These are phyloP conservation scores for Theocolax elegans DNA, from an alignment of 1,140 invertebrate genomes.

Conservation along the genomic window DNA sequence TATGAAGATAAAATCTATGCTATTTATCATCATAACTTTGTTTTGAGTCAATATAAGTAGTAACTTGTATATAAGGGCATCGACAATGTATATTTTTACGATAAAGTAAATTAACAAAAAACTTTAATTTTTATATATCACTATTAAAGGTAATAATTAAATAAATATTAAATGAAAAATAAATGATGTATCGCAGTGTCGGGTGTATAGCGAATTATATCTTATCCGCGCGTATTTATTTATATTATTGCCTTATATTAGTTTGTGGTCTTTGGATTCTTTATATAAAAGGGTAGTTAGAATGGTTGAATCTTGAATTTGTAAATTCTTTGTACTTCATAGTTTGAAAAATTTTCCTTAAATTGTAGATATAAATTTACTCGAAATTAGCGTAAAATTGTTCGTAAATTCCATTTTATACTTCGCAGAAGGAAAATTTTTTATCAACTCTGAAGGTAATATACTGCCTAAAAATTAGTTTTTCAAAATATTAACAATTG, in stretches of 20 bases:
- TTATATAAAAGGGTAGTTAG: no score
- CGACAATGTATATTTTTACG: conserved; percentile 19
- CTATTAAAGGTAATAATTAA: conserved; percentile 18
- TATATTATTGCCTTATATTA: background rate
- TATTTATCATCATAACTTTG: no score
- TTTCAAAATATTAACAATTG: no score
- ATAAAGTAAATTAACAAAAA: background rate
- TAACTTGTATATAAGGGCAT: conserved; percentile 20
- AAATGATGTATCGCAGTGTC: background rate
- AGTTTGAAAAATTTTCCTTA: background rate
- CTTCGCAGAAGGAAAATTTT: background rate
- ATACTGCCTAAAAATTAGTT: no score
- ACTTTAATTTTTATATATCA: conserved; percentile 14
- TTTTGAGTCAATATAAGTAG: no score
- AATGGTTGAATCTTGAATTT: background rate
- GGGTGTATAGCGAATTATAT: conserved; percentile 14
- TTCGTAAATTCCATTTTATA: background rate
- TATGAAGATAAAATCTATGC: no score
- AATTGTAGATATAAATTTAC: conserved; percentile 23
- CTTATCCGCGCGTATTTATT: background rate
- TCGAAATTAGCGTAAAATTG: conserved; percentile 10
- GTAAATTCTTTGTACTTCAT: background rate
- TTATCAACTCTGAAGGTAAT: no score
- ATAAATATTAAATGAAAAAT: conserved; percentile 10
- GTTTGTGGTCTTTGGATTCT: background rate